A percentile compares a stretch with the other conserved stretches of the same genome.
These are phyloP conservation scores for Micropoecilia bifurca DNA, from an alignment of 2,797 vertebrate genomes.

Conservation along the genomic window DNA sequence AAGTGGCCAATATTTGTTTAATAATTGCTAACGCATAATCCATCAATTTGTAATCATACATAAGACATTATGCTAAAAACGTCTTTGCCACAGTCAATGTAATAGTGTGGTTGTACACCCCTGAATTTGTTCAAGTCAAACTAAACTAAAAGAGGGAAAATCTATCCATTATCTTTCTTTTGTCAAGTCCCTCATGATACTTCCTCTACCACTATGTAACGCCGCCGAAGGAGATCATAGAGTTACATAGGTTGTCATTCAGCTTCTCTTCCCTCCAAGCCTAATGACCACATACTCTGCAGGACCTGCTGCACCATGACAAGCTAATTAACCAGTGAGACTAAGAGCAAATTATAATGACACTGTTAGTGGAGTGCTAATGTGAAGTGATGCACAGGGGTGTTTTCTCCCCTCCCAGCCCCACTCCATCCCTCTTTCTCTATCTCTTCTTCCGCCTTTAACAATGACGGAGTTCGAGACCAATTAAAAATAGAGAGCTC, in stretches of 20 bases:
- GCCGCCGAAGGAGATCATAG: constrained; percentile 43
- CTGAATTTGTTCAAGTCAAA: constrained; percentile 47
- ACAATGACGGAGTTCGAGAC: constrained; percentile 69
- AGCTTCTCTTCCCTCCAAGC: constrained; percentile 43
- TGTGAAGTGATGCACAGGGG: constrained; percentile 64
- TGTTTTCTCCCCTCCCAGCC: constrained; percentile 42
- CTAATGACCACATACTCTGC: constrained; percentile 72
- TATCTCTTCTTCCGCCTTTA: constrained; percentile 56
- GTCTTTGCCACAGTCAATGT: not conserved
- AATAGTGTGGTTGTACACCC: constrained; percentile 2
- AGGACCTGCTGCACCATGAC: constrained; percentile 73
- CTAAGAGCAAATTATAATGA: constrained; percentile 78
- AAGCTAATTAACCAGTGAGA: constrained; percentile 79
- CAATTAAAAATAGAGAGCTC: constrained; percentile 82
- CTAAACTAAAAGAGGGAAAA: constrained; percentile 30
- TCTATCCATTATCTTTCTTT: constrained; percentile 34
- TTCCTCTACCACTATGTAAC: constrained; percentile 32
- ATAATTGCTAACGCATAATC: constrained; percentile 32
- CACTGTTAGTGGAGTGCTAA: constrained; percentile 72
- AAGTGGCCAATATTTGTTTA: constrained; percentile 34
- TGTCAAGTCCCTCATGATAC: constrained; percentile 34
- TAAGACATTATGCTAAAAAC: constrained; percentile 3
- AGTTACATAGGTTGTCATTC: constrained; percentile 52
- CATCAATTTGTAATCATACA: not conserved
- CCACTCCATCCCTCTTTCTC: constrained; percentile 27